These are phyloP conservation scores for Caranx melampygus DNA, from an alignment of 2,113 vertebrate species.

Conservation along the genomic window DNA sequence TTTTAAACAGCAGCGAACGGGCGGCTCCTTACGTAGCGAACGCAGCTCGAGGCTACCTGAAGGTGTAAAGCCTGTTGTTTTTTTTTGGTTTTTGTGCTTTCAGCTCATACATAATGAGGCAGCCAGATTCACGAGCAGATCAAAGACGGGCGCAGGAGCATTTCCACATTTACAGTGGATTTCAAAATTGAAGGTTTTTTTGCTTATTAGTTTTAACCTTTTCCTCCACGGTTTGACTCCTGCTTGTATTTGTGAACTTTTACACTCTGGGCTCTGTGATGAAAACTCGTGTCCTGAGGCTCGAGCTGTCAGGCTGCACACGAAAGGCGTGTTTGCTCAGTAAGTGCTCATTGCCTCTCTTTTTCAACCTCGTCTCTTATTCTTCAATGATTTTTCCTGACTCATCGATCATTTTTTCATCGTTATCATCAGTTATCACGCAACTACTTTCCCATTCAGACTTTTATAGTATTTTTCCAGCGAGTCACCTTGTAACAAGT, in stretches of 20 bases:
- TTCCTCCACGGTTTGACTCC: neutral
- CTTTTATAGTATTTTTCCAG: neutral
- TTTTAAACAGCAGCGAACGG: slow-evolving; percentile 71
- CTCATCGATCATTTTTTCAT: neutral
- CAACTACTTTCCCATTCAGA: neutral
- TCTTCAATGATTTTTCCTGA: too few species aligned
- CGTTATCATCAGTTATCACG: too few species aligned
- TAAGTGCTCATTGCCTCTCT: neutral
- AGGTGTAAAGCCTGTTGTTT: slow-evolving; percentile 54
- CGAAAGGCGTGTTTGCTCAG: neutral
- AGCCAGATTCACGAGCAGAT: slow-evolving; percentile 43
- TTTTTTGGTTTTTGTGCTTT: neutral
- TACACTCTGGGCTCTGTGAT: neutral
- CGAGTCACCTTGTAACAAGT: neutral
- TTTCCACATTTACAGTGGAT: slow-evolving; percentile 22
- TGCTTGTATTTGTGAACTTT: slow-evolving; percentile 5
- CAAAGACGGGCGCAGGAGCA: slow-evolving; percentile 17
- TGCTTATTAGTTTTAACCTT: neutral
- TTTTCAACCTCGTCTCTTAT: neutral
- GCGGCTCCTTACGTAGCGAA: slow-evolving; percentile 40
- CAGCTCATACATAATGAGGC: slow-evolving; percentile 37
- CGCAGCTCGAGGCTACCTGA: slow-evolving; percentile 51
- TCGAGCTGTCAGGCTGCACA: neutral
- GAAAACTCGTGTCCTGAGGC: too few species aligned
- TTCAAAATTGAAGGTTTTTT: neutral